phyloP scores from a whole-genome alignment of 2,888 invertebrate genomes.

The Bombylius discolor region DNA sequence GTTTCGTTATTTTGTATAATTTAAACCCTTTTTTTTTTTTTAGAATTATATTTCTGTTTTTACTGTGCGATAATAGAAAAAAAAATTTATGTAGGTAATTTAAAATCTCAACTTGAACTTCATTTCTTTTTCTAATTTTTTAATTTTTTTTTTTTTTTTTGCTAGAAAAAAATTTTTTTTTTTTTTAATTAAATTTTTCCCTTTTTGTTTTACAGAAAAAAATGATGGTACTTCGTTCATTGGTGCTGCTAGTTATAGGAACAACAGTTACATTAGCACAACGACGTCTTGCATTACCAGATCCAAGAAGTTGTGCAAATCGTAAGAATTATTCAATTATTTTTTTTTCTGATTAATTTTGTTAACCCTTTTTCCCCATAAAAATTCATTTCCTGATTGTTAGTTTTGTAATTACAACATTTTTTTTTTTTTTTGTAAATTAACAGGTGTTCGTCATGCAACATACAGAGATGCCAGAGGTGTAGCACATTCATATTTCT shows the following conservation, averaged over 20 bases:
- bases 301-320: slow-evolving; percentile 79
- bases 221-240: slow-evolving; percentile 27
- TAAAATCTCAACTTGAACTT: too few species aligned
- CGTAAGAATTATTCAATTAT: slow-evolving; percentile 43
- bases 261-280: slow-evolving; percentile 58
- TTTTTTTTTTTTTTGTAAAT: background rate
- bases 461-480: slow-evolving; percentile 79
- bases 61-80: too few species aligned
- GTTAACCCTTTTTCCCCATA: background rate
- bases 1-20: too few species aligned
- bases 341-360: too few species aligned
- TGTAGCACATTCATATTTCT: slow-evolving; percentile 83
- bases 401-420: too few species aligned
- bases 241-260: slow-evolving; percentile 52
- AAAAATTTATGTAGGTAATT: too few species aligned
- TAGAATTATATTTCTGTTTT: too few species aligned
- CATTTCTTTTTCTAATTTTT: too few species aligned
- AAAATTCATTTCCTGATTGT: background rate
- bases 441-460: slow-evolving; percentile 72
- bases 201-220: background rate
- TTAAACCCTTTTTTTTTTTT: too few species aligned
- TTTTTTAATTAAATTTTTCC: background rate
- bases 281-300: slow-evolving; percentile 72
- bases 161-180: background rate
- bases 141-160: background rate